Conservation (phyloP, 64 coral and sea anemone genomes). For the Pocillopora verrucosa region DNA sequence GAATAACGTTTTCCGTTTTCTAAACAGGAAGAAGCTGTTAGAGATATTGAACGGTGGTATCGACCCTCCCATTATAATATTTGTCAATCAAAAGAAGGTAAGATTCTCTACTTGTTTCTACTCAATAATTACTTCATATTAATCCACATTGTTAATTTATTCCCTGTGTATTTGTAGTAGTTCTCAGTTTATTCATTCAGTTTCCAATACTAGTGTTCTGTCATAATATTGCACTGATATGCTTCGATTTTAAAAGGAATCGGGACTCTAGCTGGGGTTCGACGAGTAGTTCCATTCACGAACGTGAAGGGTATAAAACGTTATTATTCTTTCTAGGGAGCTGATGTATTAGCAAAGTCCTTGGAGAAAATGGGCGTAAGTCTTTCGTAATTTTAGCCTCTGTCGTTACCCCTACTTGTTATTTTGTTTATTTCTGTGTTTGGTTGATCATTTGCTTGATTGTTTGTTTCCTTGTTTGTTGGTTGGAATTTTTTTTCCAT, state of each 20-base stretch:
- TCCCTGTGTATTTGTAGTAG: too few species aligned
- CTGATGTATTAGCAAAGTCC: conserved; percentile 95
- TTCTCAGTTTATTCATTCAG: too few species aligned
- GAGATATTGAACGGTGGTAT: conserved; percentile 81
- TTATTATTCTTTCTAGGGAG: conserved; percentile 60
- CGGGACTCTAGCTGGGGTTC: too few species aligned
- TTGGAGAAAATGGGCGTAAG: conserved; percentile 99
- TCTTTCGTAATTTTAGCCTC: neutral
- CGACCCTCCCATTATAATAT: conserved; percentile 94
- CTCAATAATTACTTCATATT: neutral
- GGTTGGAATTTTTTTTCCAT: neutral
- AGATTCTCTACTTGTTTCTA: neutral
- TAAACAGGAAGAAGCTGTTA: conserved; percentile 87
- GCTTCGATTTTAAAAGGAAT: too few species aligned
- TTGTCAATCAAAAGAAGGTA: conserved; percentile 99
- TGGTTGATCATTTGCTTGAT: too few species aligned
- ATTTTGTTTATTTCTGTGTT: too few species aligned
- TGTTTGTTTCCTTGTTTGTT: neutral
- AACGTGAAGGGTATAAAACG: neutral
- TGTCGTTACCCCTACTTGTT: too few species aligned
- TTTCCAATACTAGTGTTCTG: too few species aligned
- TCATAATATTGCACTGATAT: too few species aligned
- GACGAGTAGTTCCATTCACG: neutral
- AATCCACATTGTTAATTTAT: too few species aligned
- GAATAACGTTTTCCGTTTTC: neutral